Evolutionary conservation across 2,797 vertebrate species (phyloP), one percentile per base, ranked within the genome.

Genomic region (Tamandua tetradactyla): DNA sequence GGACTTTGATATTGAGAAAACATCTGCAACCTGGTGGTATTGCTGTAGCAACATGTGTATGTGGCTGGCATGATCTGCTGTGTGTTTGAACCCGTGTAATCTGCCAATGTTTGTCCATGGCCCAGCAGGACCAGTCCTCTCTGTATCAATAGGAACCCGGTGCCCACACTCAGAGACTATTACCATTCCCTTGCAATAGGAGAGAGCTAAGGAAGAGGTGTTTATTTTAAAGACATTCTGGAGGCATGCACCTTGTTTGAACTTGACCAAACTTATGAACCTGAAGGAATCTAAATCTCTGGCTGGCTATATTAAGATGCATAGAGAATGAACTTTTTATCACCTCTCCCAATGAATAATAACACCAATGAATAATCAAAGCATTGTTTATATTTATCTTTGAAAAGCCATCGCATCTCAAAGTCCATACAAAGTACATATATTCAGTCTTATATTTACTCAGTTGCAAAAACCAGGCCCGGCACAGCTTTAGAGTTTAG

Each of bases 211-310:
- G 62, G 62, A 82, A 89, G 55, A 75, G 37, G 52, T 78, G 59
- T 89, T 95, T 92, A 71, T 87, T 87, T 93, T 89, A 74, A 87
- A 74, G 52, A 68, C 59, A 68, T 47, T 89, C 40, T 89, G 59
- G 80, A 93, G 71, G 80, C 52, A 82, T 35, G n/a, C 22, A 47
- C 35, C 37, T 94, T 71, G 32, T 93, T 95, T 92, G 92, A 92
- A 93, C 71, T 64, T 85, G 66, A 47, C 59, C 62, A 25, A 61
- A 87, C 55, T 55, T 71, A 42, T 5, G n/a, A 84, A 55, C 72
- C 61, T 15, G 52, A 66, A 57, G 40, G 22, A 62, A 71, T 71
- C 23, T 92, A 55, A 79, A 72, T 15, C 47, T 83, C 74, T 72
- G 44, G 35, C 47, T 79, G 15, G 5, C 57, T 71, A 71, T 9